Percentiles rank a stretch among this genome's conserved stretches.
Conservation (phyloP, 2,888 invertebrate genomes). For the Diplolepis rosae region DNA sequence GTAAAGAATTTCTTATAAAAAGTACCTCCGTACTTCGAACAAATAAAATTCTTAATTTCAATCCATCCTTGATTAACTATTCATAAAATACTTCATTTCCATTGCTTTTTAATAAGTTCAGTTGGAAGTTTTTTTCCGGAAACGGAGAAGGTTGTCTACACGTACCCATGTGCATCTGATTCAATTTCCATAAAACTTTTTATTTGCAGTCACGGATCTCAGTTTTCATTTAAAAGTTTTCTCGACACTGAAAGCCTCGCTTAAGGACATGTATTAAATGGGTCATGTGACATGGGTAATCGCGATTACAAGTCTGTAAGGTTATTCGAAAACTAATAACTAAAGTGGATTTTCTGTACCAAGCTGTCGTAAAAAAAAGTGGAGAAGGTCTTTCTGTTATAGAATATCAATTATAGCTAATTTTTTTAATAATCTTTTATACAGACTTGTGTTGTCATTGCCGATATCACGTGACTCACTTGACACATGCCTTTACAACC, state of each 20-base stretch:
- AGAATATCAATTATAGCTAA: too few relatives aligned
- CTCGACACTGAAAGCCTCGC: constrained; percentile 7
- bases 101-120: constrained; percentile 27
- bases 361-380: too few relatives aligned
- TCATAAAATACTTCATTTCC: constrained; percentile 24
- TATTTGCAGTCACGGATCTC: not conserved
- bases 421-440: too few relatives aligned
- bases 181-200: constrained; percentile 24
- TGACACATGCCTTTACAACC: too few relatives aligned
- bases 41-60: constrained; percentile 8
- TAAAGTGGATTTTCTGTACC: too few relatives aligned
- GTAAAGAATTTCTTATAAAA: not conserved
- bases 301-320: too few relatives aligned
- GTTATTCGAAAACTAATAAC: too few relatives aligned
- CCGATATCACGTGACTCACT: too few relatives aligned
- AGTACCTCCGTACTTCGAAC: not conserved
- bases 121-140: constrained; percentile 8
- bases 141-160: constrained; percentile 14
- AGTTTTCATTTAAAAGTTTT: constrained; percentile 27
- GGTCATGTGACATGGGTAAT: too few relatives aligned
- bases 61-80: constrained; percentile 22
- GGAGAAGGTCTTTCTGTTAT: too few relatives aligned
- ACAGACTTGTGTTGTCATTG: too few relatives aligned
- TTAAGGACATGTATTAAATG: too few relatives aligned
- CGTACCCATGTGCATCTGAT: constrained; percentile 17